A percentile compares a stretch with the other conserved stretches of the same genome.
Evolutionary conservation across 2,797 vertebrate genomes (phyloP).

Genomic region (Hyperoplus lanceolatus): DNA sequence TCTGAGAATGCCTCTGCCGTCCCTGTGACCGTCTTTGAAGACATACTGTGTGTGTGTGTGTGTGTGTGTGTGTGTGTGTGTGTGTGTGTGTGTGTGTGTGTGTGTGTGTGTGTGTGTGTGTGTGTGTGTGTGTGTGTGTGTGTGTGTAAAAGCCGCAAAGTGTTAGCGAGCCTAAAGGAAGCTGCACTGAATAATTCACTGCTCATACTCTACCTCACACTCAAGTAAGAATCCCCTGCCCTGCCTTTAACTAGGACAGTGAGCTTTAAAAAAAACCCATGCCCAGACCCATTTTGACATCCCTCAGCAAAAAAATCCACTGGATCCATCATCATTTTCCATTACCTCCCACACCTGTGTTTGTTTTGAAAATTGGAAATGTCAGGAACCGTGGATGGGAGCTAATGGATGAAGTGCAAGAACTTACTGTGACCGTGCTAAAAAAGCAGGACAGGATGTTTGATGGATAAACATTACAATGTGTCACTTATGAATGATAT

Average conservation of each 20-base stretch:
- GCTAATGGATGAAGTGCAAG: conserved; percentile 56
- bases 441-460: conserved; percentile 53
- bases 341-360: conserved; percentile 46
- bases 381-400: conserved; percentile 39
- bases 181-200: conserved; percentile 83
- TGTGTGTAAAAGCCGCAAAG: conserved; percentile 51
- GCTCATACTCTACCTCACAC: conserved; percentile 69
- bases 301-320: conserved; percentile 54
- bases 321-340: conserved; percentile 52
- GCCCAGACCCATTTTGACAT: conserved; percentile 43
- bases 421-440: conserved; percentile 18
- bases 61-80: conserved; percentile 23
- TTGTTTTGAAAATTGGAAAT: conserved; percentile 56
- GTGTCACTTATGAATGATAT: conserved; percentile 41
- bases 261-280: conserved; percentile 67
- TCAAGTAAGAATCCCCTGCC: conserved; percentile 60
- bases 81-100: conserved; percentile 34
- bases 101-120: background rate
- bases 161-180: conserved; percentile 68
- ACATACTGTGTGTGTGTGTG: background rate
- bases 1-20: conserved; percentile 28
- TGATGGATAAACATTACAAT: conserved; percentile 55
- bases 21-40: conserved; percentile 40
- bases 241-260: conserved; percentile 74
- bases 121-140: conserved; percentile 36